Base-by-base conservation (phyloP, 2,113 vertebrate species). In the Varanus komodoensis region DNA sequence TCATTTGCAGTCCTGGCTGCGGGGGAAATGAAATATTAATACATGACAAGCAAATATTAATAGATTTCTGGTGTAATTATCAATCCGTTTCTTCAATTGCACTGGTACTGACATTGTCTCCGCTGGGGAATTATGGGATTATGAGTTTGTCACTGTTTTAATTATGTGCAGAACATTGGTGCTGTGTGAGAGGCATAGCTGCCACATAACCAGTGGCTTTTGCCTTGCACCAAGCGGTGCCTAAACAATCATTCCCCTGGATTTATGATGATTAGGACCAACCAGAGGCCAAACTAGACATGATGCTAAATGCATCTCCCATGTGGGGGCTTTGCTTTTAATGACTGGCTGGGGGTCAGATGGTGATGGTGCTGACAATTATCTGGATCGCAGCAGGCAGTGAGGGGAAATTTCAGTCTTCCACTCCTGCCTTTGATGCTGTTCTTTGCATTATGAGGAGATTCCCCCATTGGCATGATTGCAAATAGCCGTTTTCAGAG, bases 1-100 rank as follows among this genome's bases (percentile, higher is more conserved):
- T 78, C 68, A 87, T 89, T 87, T 1, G 6, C 27, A 91, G 48
- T 91, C 82, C 17, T 81, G 32, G 38, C 48, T 50, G 79, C 87
- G 6, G 15, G 84, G 34, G 93, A 93, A 93, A 91, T 68, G 1
- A 89, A 89, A 87, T 91, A 91, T 34, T 89, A 90, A 75, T 38
- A 81, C 34, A 78, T 1, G 50, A 21, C 34, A 87, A 88, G 87
- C 1, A 86, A 5, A 17, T 88, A 82, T 80, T 71, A 12, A 75
- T 79, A 92, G 90, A 86, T 87, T 25, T 34, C 77, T 91, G 48
- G 54, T 68, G 54, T 74, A 8, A 0, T 83, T 89, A 90, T 92
- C 17, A 80, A 32, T 1, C 3, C 29, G 74, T 34, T 57, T 54
- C 0, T 7, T 81, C 67, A 32, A 73, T 91, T 89, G 87, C 88